Base-by-base conservation (phyloP, 2,888 invertebrate genomes). In the Phyllotreta striolata region DNA sequence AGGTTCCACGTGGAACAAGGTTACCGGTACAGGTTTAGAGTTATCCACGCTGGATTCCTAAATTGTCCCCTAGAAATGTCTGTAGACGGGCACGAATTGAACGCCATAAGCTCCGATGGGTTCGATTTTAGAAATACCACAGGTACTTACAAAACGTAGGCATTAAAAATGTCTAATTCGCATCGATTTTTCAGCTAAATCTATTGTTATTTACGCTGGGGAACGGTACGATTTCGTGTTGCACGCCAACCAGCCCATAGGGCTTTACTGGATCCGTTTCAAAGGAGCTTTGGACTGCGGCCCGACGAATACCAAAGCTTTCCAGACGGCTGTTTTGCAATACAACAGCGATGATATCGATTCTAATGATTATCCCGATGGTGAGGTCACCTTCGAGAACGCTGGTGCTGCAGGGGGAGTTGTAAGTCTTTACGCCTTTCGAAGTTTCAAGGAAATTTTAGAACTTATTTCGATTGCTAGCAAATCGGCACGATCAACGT, bases 261-360 rank as follows among this genome's bases (percentile, higher is more conserved):
- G 87, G 57, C 90, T 89, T 75, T 93, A 93, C 76, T 87, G 87
- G 87, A 89, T 96, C 44, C 85, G 92, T 46, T 90, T 91, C 73
- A 86, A 91, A 34, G 96, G 96, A 0, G 83, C 95, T 3, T 91
- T 95, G 89, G 95, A 95, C 77, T 95, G 95, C 76, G 93, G 90
- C 74, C 89, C 90, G 76, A 80, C 88, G 49, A 87, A 87, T 69
- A 86, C 84, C 1, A 86, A 85, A 38, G 89, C 88, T 13, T 86
- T 88, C 74, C 90, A 91, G 81, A 86, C 85, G 0, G 87, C 87
- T 7, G 82, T 89, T 61, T 74, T 89, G 55, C 83, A 89, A 80
- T 88, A 93, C 83, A 78, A 87, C 75, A 85, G 88, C 75, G 78
- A 44, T 44, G 44, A 44, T n/a, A 1, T 3, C 4, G 47, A 47